A percentile compares a stretch with the other conserved stretches of the same genome.
phyloP scores from a whole-genome alignment of 64 coral and sea anemone species.

The Dendrophyllia cribrosa region DNA sequence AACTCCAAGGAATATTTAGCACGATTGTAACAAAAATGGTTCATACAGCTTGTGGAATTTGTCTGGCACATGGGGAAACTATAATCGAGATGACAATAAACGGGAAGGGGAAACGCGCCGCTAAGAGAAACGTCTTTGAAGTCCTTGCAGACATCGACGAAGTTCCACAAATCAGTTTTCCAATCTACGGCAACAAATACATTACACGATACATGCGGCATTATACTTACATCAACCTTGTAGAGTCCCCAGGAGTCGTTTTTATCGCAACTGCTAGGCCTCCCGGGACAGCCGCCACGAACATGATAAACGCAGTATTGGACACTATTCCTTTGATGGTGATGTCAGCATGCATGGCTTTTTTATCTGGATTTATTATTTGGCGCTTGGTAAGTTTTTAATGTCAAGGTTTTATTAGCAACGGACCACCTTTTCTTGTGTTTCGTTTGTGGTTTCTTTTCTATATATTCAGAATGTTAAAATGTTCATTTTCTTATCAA shows the following conservation, averaged over 20 bases:
- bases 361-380: slow-evolving; percentile 58
- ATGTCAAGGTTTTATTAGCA: neutral
- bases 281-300: neutral
- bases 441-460: no score
- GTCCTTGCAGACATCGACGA: slow-evolving; percentile 61
- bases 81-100: slow-evolving; percentile 26
- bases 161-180: slow-evolving; percentile 72
- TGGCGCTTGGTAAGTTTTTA: slow-evolving; percentile 65
- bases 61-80: slow-evolving; percentile 32
- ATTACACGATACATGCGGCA: slow-evolving; percentile 13
- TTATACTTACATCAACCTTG: slow-evolving; percentile 49
- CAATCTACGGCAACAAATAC: slow-evolving; percentile 68
- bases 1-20: slow-evolving; percentile 19
- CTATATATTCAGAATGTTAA: no score
- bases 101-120: neutral
- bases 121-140: slow-evolving; percentile 13
- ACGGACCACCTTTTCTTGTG: neutral
- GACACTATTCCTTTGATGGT: slow-evolving; percentile 44
- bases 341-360: slow-evolving; percentile 29
- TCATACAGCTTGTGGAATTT: slow-evolving; percentile 43
- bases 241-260: slow-evolving; percentile 66
- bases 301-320: neutral
- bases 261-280: slow-evolving; percentile 40
- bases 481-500: no score
- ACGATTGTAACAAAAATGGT: slow-evolving; percentile 32